Evolutionary conservation across 2,888 invertebrate genomes (phyloP).

Genomic region (Pharmacophagus antenor): DNA sequence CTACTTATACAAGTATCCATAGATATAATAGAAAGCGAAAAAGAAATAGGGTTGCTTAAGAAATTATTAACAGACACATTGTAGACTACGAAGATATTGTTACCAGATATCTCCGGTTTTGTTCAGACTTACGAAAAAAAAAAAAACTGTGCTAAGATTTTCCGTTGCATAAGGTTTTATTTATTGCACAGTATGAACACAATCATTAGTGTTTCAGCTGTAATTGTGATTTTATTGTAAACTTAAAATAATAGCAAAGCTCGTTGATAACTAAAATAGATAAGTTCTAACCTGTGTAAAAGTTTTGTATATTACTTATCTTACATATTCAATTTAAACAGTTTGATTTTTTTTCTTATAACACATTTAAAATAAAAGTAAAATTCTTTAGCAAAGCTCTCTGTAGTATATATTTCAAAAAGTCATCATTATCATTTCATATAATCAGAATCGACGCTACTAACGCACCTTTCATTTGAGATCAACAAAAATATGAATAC

Average conservation of each 20-base stretch:
- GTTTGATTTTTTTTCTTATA: too few relatives aligned
- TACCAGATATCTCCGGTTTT: neutral
- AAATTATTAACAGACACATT: too few relatives aligned
- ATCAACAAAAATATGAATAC: slow-evolving; percentile 12
- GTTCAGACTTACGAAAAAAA: neutral
- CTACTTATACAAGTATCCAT: too few relatives aligned
- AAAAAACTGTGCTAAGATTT: neutral
- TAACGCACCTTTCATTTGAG: neutral
- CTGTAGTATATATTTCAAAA: neutral
- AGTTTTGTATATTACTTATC: too few relatives aligned
- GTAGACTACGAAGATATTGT: neutral
- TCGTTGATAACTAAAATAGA: neutral
- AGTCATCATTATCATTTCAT: neutral
- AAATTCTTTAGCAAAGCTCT: too few relatives aligned
- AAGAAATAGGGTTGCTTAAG: too few relatives aligned
- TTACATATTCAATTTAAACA: too few relatives aligned
- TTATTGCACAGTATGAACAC: neutral
- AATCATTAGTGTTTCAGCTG: neutral
- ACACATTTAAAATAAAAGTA: too few relatives aligned
- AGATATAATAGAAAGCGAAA: too few relatives aligned
- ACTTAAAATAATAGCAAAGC: neutral
- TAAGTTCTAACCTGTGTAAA: too few relatives aligned
- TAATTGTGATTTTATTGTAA: neutral
- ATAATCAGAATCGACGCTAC: neutral
- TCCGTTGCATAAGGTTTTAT: neutral